Conservation (phyloP, 2,888 invertebrate species). For the Coremacera marginata region DNA sequence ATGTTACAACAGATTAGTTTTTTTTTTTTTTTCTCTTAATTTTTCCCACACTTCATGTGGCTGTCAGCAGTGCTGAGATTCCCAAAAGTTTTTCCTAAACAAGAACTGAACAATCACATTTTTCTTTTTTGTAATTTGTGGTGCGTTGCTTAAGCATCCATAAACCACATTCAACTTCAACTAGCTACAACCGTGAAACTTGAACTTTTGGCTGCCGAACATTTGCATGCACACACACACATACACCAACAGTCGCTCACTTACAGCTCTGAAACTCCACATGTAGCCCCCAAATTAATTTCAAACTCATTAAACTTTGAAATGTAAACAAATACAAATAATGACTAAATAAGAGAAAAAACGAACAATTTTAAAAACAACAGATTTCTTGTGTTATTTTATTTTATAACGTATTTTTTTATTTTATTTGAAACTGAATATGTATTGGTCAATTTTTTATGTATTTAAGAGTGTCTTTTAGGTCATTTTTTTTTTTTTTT, state of each 20-base stretch:
- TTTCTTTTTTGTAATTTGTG: background rate
- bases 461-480: too few relatives aligned
- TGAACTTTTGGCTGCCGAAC: background rate
- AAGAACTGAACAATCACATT: background rate
- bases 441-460: too few relatives aligned
- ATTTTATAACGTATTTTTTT: too few relatives aligned
- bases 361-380: background rate
- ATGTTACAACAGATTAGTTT: too few relatives aligned
- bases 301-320: background rate
- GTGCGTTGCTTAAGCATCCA: background rate
- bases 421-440: too few relatives aligned
- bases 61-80: too few relatives aligned
- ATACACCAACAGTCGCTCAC: too few relatives aligned
- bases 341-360: background rate
- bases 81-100: too few relatives aligned
- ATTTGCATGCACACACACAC: too few relatives aligned
- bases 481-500: too few relatives aligned
- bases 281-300: background rate
- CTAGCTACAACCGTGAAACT: background rate
- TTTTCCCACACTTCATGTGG: too few relatives aligned
- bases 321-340: background rate
- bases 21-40: too few relatives aligned
- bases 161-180: background rate
- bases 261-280: background rate
- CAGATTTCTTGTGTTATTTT: background rate